Conservation (phyloP, 2,797 vertebrate species). For the Sebastiscus tertius region DNA sequence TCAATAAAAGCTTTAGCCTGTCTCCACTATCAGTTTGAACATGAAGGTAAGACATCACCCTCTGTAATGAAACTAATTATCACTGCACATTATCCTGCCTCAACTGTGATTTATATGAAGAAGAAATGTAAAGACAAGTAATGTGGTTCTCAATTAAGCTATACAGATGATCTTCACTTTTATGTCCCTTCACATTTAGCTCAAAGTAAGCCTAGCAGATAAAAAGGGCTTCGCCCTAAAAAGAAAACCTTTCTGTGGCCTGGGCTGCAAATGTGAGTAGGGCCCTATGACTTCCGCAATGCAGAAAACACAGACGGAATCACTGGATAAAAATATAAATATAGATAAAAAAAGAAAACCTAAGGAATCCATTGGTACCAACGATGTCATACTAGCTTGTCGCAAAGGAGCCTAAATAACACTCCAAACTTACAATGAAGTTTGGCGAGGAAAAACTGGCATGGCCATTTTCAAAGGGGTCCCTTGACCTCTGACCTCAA, state of each 20-base stretch:
- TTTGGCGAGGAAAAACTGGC: too few species aligned
- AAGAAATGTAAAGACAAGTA: not conserved
- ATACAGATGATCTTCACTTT: not conserved
- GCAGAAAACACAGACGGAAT: too few species aligned
- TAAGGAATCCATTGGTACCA: too few species aligned
- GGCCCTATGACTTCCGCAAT: too few species aligned
- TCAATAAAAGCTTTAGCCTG: not conserved
- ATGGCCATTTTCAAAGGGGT: too few species aligned
- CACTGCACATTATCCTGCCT: not conserved
- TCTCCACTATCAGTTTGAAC: not conserved
- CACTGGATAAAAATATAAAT: too few species aligned
- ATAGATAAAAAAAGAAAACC: too few species aligned
- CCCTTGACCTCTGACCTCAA: too few species aligned
- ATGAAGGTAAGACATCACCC: not conserved
- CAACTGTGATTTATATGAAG: not conserved
- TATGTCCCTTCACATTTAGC: not conserved
- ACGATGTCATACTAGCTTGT: too few species aligned
- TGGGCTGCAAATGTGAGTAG: not conserved
- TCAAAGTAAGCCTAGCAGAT: not conserved
- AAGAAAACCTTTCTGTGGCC: not conserved
- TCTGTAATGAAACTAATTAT: not conserved
- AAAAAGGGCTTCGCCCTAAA: not conserved
- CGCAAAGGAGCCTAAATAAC: too few species aligned
- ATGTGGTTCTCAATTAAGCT: not conserved
- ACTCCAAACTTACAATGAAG: too few species aligned